Evolutionary conservation across 2,888 invertebrate genomes (phyloP).

Genomic region (Lysandra coridon): DNA sequence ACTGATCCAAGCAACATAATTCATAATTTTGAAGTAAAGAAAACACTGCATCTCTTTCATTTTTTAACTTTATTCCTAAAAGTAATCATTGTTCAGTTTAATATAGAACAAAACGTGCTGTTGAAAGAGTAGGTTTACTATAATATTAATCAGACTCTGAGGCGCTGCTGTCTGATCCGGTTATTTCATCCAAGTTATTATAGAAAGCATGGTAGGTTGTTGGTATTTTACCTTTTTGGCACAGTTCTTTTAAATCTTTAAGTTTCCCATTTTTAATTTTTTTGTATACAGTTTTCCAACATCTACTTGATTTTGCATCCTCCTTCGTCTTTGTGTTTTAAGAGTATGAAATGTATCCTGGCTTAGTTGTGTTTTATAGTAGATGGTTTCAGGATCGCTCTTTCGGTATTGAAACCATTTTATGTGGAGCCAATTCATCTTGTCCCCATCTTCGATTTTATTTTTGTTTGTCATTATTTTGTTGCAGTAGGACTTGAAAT

Average conservation of each 20-base stretch:
- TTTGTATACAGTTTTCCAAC: not conserved
- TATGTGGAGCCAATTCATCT: constrained; percentile 5
- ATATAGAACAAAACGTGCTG: not conserved
- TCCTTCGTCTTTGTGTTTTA: not conserved
- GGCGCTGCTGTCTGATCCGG: not conserved
- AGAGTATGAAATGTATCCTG: constrained; percentile 5
- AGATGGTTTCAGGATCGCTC: not conserved
- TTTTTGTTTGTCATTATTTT: constrained; percentile 2
- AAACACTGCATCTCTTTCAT: constrained; percentile 3
- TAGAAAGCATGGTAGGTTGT: not conserved
- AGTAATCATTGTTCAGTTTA: not conserved
- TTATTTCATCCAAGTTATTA: not conserved
- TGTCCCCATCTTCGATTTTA: not conserved
- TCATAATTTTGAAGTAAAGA: constrained; percentile 5
- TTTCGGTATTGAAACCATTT: constrained; percentile 6
- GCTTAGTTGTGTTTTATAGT: constrained; percentile 6
- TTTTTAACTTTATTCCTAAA: not conserved
- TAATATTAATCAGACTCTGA: not conserved
- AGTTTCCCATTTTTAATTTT: not conserved
- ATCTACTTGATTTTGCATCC: constrained; percentile 2
- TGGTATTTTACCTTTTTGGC: constrained; percentile 1
- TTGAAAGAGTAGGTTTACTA: not conserved
- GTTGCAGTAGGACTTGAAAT: not conserved
- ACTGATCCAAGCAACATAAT: constrained; percentile 7
- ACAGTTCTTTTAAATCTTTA: not conserved